Evolutionary conservation across 1,140 invertebrate species (phyloP).

Genomic region (Gerris buenoi): DNA sequence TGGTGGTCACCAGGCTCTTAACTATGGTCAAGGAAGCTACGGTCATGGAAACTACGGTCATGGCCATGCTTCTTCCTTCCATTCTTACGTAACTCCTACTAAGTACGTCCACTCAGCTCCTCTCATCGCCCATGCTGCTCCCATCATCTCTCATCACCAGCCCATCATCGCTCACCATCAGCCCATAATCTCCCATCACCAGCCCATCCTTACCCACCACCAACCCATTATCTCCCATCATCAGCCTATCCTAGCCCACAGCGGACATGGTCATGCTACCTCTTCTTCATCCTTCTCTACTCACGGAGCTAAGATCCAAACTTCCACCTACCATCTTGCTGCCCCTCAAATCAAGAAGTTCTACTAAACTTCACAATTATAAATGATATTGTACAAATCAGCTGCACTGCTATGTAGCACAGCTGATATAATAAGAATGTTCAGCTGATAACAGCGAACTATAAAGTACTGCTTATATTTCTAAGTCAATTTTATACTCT

Average conservation of each 20-base stretch:
- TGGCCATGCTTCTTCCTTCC: conserved; percentile 20
- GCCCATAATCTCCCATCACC: background rate
- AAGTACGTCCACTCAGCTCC: too few relatives aligned
- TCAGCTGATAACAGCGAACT: too few relatives aligned
- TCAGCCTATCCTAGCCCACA: background rate
- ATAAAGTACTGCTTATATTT: too few relatives aligned
- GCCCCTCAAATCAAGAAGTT: background rate
- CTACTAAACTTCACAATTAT: too few relatives aligned
- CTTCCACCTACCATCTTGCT: background rate
- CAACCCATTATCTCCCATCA: background rate
- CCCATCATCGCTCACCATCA: background rate
- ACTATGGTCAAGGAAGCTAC: background rate
- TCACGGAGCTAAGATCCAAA: background rate
- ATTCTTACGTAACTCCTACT: conserved; percentile 27
- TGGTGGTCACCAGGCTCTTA: background rate
- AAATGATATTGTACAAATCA: too few relatives aligned
- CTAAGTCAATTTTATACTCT: too few relatives aligned
- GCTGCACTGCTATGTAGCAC: too few relatives aligned
- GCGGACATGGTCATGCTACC: background rate
- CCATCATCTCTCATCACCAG: background rate
- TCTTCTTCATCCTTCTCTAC: background rate
- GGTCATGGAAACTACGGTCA: background rate
- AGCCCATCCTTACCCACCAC: background rate
- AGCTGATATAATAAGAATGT: too few relatives aligned
- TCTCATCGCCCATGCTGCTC: conserved; percentile 19